Base-by-base conservation (phyloP, 2,888 invertebrate species). In the Thalpophila matura region DNA sequence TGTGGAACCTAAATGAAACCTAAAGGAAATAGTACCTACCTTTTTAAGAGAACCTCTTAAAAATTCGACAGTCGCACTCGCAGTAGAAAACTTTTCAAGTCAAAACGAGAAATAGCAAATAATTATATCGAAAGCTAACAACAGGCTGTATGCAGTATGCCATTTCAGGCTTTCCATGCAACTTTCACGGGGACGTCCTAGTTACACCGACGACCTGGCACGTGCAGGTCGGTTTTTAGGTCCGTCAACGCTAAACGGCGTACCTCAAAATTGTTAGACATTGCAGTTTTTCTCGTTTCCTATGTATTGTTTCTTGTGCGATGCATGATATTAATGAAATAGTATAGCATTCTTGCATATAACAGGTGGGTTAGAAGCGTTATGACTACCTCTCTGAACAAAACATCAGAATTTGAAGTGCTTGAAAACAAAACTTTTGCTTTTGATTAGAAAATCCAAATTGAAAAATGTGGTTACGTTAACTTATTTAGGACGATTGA, bases 161-260 rank as follows among this genome's bases (percentile, higher is more conserved):
- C n/a, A 7, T 35, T 49, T 20, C 45, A 46, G 56, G 27, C 46
- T 33, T 20, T 18, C 12, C 18, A 40, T 71, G 54, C 40, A 51
- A 16, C 24, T 64, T 63, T 55, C 58, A 37, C 57, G 35, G 38
- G 10, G 14, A 57, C 29, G 38, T 64, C 65, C 72, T 64, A 68
- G 68, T 71, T 47, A 47, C 66, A 33, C 37, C 18, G 35, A 12
- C 46, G 65, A 46, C 40, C 42, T 46, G 50, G 40, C 7, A 20
- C 65, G 68, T 6, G 58, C 37, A 16, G 18, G 35, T 42, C 71
- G 64, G 38, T 6, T 49, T 47, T 65, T 37, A 42, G 46, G 14
- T 31, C 37, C 50, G 20, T 12, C 10, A 5, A 33, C 43, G 9
- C n/a, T 38, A n/a, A 18, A 20, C 47, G 31, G 22, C 7, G 27